phyloP scores from a whole-genome alignment of 2,797 vertebrate species.

The Ptychadena robeensis region DNA sequence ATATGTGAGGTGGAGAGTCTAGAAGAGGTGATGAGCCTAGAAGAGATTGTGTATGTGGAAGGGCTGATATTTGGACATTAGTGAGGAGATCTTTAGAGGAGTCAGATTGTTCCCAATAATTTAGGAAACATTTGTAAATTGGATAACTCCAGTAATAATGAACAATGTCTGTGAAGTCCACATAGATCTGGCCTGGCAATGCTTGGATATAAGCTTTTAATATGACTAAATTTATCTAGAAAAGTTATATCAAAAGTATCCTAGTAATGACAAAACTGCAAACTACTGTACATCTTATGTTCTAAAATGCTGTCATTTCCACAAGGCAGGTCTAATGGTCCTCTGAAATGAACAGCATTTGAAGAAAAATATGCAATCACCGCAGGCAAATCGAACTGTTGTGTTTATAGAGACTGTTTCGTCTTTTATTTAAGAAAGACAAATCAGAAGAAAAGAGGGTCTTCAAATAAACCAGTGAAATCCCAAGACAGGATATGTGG shows the following conservation, averaged over 20 bases:
- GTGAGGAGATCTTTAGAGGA: too few species aligned
- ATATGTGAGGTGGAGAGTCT: too few species aligned
- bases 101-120: too few species aligned
- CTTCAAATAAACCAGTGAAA: conserved; percentile 1
- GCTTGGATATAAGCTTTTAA: too few species aligned
- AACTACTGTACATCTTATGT: not conserved
- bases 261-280: not conserved
- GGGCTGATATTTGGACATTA: too few species aligned
- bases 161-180: too few species aligned
- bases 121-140: too few species aligned
- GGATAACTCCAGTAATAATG: too few species aligned
- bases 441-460: not conserved
- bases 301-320: not conserved
- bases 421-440: conserved; percentile 11
- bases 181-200: too few species aligned
- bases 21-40: too few species aligned
- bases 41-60: too few species aligned
- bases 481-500: not conserved
- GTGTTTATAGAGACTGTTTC: not conserved
- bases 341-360: conserved; percentile 1
- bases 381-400: not conserved
- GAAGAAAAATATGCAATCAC: not conserved
- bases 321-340: not conserved
- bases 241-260: not conserved
- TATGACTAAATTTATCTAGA: too few species aligned